These are phyloP conservation scores for Neolamprologus brichardi DNA, from an alignment of 2,113 vertebrate genomes.

Conservation along the genomic window DNA sequence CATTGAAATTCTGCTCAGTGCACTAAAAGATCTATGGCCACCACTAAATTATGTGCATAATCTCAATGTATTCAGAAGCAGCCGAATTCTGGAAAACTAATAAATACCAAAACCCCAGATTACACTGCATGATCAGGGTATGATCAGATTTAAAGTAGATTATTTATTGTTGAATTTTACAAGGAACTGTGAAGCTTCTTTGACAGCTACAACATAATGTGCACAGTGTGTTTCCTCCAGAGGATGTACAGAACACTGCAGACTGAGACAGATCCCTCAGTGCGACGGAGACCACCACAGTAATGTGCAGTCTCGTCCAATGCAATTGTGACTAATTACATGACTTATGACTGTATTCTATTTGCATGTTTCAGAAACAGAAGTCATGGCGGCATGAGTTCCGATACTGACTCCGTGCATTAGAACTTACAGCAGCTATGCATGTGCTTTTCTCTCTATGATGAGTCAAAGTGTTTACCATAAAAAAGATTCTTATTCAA, in stretches of 20 bases:
- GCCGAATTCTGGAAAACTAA: not conserved
- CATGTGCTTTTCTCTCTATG: not conserved
- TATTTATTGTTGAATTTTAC: not conserved
- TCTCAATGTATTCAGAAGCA: not conserved
- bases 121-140: not conserved
- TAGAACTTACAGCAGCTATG: not conserved
- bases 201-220: not conserved
- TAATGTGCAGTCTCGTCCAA: not conserved
- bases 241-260: not conserved
- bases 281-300: not conserved
- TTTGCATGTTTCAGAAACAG: not conserved
- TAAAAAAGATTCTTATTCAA: not conserved
- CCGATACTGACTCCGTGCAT: not conserved
- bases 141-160: not conserved
- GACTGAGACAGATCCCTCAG: not conserved
- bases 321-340: conserved; percentile 25
- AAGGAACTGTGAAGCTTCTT: not conserved
- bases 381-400: not conserved
- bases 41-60: conserved; percentile 43
- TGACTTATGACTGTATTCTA: conserved; percentile 1
- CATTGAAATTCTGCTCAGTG: conserved; percentile 23
- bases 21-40: conserved; percentile 24
- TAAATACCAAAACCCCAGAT: not conserved
- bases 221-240: not conserved
- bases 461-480: not conserved